phyloP scores from a whole-genome alignment of 2,113 vertebrate species.

The Enhydra lutris region DNA sequence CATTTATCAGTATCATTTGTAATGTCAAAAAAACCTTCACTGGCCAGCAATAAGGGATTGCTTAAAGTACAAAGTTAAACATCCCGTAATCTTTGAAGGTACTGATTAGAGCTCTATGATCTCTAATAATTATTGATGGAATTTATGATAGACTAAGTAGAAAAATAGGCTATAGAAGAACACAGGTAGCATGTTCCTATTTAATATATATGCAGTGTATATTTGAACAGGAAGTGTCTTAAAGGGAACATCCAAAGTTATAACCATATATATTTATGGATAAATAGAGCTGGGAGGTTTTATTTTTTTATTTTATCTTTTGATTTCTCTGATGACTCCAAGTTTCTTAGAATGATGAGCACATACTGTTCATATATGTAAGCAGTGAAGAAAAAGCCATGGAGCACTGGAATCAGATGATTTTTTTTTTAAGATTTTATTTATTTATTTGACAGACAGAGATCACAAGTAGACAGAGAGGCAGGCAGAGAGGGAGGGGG shows the following conservation, averaged over 20 bases:
- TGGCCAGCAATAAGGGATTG: not conserved
- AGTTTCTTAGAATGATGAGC: not conserved
- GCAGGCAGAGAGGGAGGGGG: too few species aligned
- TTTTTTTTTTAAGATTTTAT: not conserved
- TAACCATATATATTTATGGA: not conserved
- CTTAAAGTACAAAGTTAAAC: not conserved
- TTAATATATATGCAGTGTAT: not conserved
- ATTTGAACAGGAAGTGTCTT: not conserved
- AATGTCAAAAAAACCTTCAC: not conserved
- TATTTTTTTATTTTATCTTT: not conserved
- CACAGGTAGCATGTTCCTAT: not conserved
- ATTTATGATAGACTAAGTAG: not conserved
- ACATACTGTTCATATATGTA: not conserved
- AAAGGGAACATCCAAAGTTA: not conserved
- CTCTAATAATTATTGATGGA: slow-evolving; percentile 2
- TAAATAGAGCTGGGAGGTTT: not conserved
- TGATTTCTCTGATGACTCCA: not conserved
- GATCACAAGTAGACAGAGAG: too few species aligned
- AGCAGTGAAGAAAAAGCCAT: not conserved
- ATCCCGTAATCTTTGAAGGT: not conserved
- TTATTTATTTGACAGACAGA: too few species aligned
- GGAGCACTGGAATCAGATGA: not conserved
- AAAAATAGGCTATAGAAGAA: not conserved
- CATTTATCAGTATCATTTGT: not conserved
- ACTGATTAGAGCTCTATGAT: not conserved